Conservation (phyloP, 2,113 vertebrate species). For the Gadus macrocephalus region DNA sequence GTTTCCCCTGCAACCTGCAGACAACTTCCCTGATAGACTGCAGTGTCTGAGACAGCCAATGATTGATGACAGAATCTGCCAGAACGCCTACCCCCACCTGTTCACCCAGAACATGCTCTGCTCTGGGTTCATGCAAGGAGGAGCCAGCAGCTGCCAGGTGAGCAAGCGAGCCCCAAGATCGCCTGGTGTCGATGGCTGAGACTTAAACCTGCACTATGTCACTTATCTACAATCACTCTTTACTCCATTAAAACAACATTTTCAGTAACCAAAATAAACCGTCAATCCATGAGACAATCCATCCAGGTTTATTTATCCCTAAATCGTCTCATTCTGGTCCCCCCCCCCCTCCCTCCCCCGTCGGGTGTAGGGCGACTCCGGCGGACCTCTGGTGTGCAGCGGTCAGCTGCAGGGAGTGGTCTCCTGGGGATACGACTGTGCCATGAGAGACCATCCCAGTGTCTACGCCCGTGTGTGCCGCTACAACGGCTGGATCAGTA, state of each 20-base stretch:
- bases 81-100: slow-evolving; percentile 67
- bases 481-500: slow-evolving; percentile 71
- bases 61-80: slow-evolving; percentile 63
- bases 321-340: background rate
- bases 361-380: slow-evolving; percentile 69
- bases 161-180: slow-evolving; percentile 15
- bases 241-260: background rate
- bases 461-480: slow-evolving; percentile 76
- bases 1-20: slow-evolving; percentile 40
- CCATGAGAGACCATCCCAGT: slow-evolving; percentile 66
- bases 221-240: background rate
- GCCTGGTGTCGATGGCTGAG: background rate
- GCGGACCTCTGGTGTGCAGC: slow-evolving; percentile 74
- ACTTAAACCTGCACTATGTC: background rate
- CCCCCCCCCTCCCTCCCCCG: background rate
- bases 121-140: slow-evolving; percentile 77
- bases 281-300: too few species aligned
- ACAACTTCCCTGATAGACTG: slow-evolving; percentile 63
- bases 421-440: slow-evolving; percentile 77
- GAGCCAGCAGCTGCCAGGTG: slow-evolving; percentile 65
- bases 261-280: too few species aligned
- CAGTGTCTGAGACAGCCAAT: slow-evolving; percentile 80
- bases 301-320: too few species aligned
- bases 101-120: slow-evolving; percentile 81
- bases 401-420: slow-evolving; percentile 76